Percentiles rank a stretch among this genome's conserved stretches.
phyloP scores from a whole-genome alignment of 2,888 invertebrate species.

The Hirtodrosophila confusa region DNA sequence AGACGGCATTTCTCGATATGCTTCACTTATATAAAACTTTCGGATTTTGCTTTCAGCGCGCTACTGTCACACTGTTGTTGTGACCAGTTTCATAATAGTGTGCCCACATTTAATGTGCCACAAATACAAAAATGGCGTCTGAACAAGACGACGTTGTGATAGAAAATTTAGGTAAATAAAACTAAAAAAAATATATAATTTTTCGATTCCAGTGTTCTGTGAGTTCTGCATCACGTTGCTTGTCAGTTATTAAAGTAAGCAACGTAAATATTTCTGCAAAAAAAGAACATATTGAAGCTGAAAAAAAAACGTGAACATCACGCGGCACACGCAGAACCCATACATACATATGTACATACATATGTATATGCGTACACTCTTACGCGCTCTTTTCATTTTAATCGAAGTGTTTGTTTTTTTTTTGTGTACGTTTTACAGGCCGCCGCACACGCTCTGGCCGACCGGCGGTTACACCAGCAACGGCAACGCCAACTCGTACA shows the following conservation, averaged over 20 bases:
- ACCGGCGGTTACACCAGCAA: slow-evolving; percentile 76
- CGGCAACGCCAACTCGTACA: slow-evolving; percentile 68
- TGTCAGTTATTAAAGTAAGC: background rate
- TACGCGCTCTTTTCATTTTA: slow-evolving; percentile 19
- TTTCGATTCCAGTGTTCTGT: slow-evolving; percentile 5
- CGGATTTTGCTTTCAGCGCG: slow-evolving; percentile 7
- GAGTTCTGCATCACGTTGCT: slow-evolving; percentile 2
- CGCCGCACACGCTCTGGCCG: slow-evolving; percentile 87
- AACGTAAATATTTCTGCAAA: background rate
- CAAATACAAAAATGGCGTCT: slow-evolving; percentile 83
- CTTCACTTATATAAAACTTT: too few relatives aligned
- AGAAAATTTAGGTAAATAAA: slow-evolving; percentile 81
- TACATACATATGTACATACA: slow-evolving; percentile 7
- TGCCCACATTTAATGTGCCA: slow-evolving; percentile 41
- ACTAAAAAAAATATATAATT: background rate
- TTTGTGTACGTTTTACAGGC: slow-evolving; percentile 79
- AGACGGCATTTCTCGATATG: slow-evolving; percentile 19
- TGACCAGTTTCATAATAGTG: slow-evolving; percentile 42
- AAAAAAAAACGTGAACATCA: slow-evolving; percentile 51
- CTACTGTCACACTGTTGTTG: slow-evolving; percentile 33
- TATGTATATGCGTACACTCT: slow-evolving; percentile 7
- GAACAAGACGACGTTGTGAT: slow-evolving; percentile 81
- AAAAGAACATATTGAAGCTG: background rate
- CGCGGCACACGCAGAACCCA: slow-evolving; percentile 54
- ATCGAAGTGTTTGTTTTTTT: slow-evolving; percentile 7